Evolutionary conservation across 2,888 invertebrate species (phyloP).

Genomic region (Cerastoderma edule): DNA sequence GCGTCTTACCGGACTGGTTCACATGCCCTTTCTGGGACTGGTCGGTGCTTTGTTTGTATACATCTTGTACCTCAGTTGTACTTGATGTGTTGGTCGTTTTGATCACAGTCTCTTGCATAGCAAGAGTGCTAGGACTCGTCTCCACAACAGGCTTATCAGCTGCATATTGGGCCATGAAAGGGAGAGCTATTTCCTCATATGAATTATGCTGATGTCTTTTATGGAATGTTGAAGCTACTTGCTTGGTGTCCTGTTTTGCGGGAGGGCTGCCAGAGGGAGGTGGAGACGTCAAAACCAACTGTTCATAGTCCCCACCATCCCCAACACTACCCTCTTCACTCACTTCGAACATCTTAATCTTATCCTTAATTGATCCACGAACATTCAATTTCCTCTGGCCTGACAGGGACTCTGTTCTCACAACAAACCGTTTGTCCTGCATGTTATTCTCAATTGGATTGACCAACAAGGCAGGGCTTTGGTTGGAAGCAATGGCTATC

Average conservation of each 20-base stretch:
- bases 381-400: conserved; percentile 19
- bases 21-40: background rate
- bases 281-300: conserved; percentile 14
- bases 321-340: conserved; percentile 28
- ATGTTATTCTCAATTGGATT: conserved; percentile 8
- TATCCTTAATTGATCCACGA: conserved; percentile 47
- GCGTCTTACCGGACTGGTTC: conserved; percentile 9
- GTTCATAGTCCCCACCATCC: conserved; percentile 46
- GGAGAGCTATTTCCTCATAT: conserved; percentile 56
- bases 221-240: background rate
- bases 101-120: background rate
- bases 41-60: background rate
- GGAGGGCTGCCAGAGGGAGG: conserved; percentile 35
- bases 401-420: conserved; percentile 6
- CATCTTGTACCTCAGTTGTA: background rate
- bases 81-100: background rate
- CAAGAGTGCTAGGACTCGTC: background rate
- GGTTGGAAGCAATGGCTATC: conserved; percentile 16
- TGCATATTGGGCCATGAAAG: conserved; percentile 20
- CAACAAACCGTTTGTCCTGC: conserved; percentile 1
- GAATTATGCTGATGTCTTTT: conserved; percentile 29
- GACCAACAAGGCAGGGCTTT: background rate
- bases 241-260: background rate
- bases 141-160: background rate
- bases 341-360: conserved; percentile 48